A percentile compares a stretch with the other conserved stretches of the same genome.
phyloP scores from a whole-genome alignment of 2,797 vertebrate species.

The Leontocebus nigricollis region DNA sequence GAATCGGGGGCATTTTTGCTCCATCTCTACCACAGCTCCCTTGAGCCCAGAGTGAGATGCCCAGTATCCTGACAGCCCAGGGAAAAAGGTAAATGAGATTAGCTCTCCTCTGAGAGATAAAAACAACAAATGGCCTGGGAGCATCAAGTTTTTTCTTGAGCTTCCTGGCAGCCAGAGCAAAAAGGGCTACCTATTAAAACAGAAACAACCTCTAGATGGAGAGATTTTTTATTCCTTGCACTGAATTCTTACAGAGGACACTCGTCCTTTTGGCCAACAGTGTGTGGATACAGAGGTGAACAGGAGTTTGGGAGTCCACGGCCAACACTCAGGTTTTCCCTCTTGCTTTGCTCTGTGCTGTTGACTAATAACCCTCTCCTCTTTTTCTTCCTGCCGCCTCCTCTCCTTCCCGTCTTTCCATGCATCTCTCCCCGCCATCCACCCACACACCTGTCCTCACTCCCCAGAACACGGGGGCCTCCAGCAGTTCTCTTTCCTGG shows the following conservation, averaged over 20 bases:
- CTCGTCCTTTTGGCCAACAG: not conserved
- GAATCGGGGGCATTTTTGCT: not conserved
- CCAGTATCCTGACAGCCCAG: not conserved
- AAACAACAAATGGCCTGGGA: fast-evolving
- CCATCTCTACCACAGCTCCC: not conserved
- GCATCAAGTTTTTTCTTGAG: not conserved
- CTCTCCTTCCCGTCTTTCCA: not conserved
- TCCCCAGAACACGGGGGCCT: slow-evolving; percentile 92
- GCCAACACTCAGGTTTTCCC: not conserved
- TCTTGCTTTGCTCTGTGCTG: not conserved
- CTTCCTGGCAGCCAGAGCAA: not conserved
- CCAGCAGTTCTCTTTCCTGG: slow-evolving; percentile 94
- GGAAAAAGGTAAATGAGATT: not conserved
- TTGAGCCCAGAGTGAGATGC: not conserved
- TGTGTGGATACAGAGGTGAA: not conserved
- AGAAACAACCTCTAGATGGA: not conserved
- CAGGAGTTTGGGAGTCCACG: not conserved
- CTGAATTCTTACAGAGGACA: not conserved
- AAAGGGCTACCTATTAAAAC: not conserved
- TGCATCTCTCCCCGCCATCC: not conserved
- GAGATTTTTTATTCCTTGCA: not conserved
- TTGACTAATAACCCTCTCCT: slow-evolving; percentile 50
- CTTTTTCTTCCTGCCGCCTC: slow-evolving; percentile 40
- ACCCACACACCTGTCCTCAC: slow-evolving; percentile 54
- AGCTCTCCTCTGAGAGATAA: not conserved